Conservation (phyloP, 1,140 invertebrate species). For the Micrasema minimum region DNA sequence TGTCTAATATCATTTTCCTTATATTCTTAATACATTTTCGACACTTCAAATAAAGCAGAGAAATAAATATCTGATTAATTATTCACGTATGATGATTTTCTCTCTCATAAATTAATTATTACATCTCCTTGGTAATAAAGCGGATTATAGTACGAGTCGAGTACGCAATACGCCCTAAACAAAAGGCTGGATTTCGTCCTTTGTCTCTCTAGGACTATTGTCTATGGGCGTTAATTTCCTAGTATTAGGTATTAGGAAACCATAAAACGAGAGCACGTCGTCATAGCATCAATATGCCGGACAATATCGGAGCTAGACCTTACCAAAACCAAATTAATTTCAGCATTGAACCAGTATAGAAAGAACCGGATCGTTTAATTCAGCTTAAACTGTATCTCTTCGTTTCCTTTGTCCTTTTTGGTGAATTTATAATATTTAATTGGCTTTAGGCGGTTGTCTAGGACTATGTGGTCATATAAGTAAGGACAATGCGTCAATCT, state of each 20-base stretch:
- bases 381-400: too few species aligned
- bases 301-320: conserved; percentile 9
- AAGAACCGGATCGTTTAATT: not conserved
- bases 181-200: conserved; percentile 25
- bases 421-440: not conserved
- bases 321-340: not conserved
- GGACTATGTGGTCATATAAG: not conserved
- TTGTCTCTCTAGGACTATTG: conserved; percentile 39
- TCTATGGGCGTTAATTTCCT: conserved; percentile 44
- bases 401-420: not conserved
- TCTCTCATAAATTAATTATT: too few species aligned
- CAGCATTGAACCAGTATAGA: not conserved
- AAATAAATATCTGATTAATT: too few species aligned
- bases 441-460: not conserved
- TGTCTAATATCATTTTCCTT: too few species aligned
- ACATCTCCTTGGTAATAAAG: too few species aligned
- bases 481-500: conserved; percentile 49
- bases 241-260: conserved; percentile 43
- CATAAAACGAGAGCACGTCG: conserved; percentile 38
- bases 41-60: too few species aligned
- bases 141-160: too few species aligned
- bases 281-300: conserved; percentile 18
- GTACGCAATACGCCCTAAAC: not conserved
- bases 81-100: too few species aligned
- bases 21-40: too few species aligned